Base-by-base conservation (phyloP, 2,888 invertebrate genomes). In the Cryptops parisi region DNA sequence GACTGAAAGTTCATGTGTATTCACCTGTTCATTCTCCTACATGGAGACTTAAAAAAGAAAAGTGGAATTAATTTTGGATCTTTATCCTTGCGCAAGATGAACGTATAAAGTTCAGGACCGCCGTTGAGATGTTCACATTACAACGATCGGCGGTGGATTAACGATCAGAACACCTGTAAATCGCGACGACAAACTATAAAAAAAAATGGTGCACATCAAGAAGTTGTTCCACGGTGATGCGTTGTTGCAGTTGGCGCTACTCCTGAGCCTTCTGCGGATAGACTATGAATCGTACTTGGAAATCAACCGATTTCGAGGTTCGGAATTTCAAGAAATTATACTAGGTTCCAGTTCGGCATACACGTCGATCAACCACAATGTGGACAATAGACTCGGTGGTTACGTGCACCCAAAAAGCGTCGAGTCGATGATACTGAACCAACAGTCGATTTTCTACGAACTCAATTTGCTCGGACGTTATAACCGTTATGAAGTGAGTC, bases 221-320 rank as follows among this genome's bases (percentile, higher is more conserved):
- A 87, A 87, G 72, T 87, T 87, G 69, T 72, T 84, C 46, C 84
- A 84, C 64, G 79, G 83, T 49, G 84, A 85, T 67, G 86, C 87
- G 73, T 73, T 88, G 63, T 70, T 89, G 59, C 80, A 87, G 68
- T 72, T 88, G 61, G 82, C 89, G 60, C 68, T 91, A 67, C 76
- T 89, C 60, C 72, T 89, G 63, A 82, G 88, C 68, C 74, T 90
- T 59, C 69, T 90, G 52, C 78, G 85, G 61, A 80, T 82, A 15
- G 81, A 85, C 65, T 82, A 84, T 0, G 80, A 81, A 60, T 76
- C 78, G 23, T 79, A 81, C 63, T 69, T 82, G 49, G 74, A 76
- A 45, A 74, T 79, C 61, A 77, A 76, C 53, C 38, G 48, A 27
- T 54, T 54, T 38, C 47, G 54, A 17, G 56, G 48, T 12, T 51